Evolutionary conservation across 1,140 invertebrate species (phyloP).

Genomic region (Theocolax elegans): DNA sequence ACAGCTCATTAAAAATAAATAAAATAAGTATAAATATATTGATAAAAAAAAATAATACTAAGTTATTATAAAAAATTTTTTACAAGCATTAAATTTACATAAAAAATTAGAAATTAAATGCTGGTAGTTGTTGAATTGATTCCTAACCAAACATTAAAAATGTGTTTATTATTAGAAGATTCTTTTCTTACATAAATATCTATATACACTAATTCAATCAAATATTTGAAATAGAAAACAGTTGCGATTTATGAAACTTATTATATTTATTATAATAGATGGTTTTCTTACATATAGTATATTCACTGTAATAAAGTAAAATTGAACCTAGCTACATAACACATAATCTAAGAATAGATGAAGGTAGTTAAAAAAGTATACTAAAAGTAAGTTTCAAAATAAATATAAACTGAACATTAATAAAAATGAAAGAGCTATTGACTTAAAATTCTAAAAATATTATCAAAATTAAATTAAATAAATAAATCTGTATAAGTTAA

Average conservation of each 20-base stretch:
- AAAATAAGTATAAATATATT: neutral
- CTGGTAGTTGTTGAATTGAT: too few species aligned
- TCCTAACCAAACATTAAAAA: slow-evolving; percentile 18
- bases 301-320: slow-evolving; percentile 25
- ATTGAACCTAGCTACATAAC: slow-evolving; percentile 26
- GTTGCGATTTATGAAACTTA: too few species aligned
- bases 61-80: neutral
- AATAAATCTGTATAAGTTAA: neutral
- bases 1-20: neutral
- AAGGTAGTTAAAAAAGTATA: slow-evolving; percentile 11
- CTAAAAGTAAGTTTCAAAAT: neutral
- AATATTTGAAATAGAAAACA: too few species aligned
- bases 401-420: neutral
- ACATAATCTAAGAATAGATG: slow-evolving; percentile 31
- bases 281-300: too few species aligned
- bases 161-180: neutral
- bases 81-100: neutral
- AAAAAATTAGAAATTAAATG: neutral
- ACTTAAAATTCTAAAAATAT: neutral
- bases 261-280: too few species aligned
- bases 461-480: neutral
- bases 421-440: neutral
- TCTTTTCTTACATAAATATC: neutral
- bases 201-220: too few species aligned
- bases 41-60: too few species aligned